phyloP scores from a whole-genome alignment of 1,140 invertebrate species.

The Gerris buenoi region DNA sequence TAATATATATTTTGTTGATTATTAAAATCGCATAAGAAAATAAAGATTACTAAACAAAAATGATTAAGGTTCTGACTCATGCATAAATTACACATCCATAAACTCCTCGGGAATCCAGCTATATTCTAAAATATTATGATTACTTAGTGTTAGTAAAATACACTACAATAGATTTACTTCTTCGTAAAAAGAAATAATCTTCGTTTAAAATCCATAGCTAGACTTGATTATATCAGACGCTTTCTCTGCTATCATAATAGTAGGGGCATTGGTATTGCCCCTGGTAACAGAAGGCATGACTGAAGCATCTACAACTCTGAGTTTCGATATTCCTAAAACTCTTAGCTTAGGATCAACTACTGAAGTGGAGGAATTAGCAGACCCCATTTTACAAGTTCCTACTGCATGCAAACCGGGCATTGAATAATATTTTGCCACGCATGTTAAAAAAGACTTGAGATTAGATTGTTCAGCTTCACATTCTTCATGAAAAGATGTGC shows the following conservation, averaged over 20 bases:
- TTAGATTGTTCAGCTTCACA: neutral
- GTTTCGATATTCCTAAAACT: conserved; percentile 46
- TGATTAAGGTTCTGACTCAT: too few relatives aligned
- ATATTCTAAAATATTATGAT: too few relatives aligned
- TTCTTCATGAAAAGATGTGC: neutral
- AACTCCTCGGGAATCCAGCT: neutral
- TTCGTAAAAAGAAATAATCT: neutral
- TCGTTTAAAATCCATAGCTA: neutral
- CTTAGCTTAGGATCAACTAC: conserved; percentile 57
- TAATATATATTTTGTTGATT: too few relatives aligned
- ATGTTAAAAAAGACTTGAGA: neutral
- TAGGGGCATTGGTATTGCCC: conserved; percentile 54
- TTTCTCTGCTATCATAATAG: conserved; percentile 75
- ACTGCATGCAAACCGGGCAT: conserved; percentile 46
- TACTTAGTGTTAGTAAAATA: too few relatives aligned
- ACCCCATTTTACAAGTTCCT: conserved; percentile 46
- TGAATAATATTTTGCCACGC: conserved; percentile 13
- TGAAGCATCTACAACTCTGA: conserved; percentile 60
- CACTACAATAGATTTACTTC: too few relatives aligned
- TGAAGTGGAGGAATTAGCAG: conserved; percentile 40
- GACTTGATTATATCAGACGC: conserved; percentile 60
- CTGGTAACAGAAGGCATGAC: conserved; percentile 52
- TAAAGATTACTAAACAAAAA: too few relatives aligned
- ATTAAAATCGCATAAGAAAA: too few relatives aligned
- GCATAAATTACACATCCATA: neutral